Percentiles rank a stretch among this genome's conserved stretches.
Conservation (phyloP, 2,113 vertebrate species). For the Hystrix brachyura region DNA sequence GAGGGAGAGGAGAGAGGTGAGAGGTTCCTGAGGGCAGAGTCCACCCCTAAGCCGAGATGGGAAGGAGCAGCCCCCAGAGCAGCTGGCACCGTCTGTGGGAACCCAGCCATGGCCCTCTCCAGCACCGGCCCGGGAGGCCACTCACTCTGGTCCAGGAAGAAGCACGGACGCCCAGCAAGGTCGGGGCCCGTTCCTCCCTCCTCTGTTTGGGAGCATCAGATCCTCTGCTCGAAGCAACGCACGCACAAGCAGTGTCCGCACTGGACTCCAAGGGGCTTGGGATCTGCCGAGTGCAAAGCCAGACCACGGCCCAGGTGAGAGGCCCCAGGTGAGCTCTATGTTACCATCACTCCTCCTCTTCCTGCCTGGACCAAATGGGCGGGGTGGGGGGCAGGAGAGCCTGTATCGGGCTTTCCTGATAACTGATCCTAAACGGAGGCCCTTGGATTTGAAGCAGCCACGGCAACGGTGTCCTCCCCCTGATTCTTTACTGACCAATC, state of each 20-base stretch:
- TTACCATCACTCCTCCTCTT: not conserved
- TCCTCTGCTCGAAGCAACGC: not conserved
- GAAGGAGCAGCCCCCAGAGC: not conserved
- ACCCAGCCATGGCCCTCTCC: not conserved
- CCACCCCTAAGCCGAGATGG: not conserved
- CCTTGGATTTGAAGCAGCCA: conserved; percentile 10
- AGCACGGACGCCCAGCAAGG: not conserved
- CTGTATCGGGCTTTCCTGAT: not conserved
- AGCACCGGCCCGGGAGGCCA: not conserved
- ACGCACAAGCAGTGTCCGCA: fast-evolving
- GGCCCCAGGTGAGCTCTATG: not conserved
- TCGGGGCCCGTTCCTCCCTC: not conserved
- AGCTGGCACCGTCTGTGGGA: not conserved
- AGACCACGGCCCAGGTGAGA: not conserved
- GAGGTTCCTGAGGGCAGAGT: not conserved
- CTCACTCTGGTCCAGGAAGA: not conserved
- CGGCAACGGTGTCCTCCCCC: not conserved
- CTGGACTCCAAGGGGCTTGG: too few species aligned
- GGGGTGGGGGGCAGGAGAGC: not conserved
- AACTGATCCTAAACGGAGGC: not conserved
- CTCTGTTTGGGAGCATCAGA: not conserved
- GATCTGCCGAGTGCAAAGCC: not conserved
- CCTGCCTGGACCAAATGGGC: not conserved
- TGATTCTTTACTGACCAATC: not conserved
- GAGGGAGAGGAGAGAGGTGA: not conserved